These are phyloP conservation scores for Pygoscelis antarcticus DNA, from an alignment of 2,113 vertebrate genomes.

Conservation along the genomic window DNA sequence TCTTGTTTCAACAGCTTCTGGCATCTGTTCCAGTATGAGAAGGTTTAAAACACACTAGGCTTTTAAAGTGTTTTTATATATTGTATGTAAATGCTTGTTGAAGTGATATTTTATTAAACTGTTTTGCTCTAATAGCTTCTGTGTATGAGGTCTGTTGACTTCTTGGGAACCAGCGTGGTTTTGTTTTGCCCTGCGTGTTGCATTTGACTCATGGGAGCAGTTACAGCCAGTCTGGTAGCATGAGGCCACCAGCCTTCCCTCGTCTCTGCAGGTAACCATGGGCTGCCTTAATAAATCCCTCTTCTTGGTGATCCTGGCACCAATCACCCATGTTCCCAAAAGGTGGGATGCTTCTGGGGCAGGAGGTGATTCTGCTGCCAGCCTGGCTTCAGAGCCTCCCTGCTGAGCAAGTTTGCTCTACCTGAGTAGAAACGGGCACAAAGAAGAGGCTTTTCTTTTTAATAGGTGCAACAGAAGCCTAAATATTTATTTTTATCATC, in stretches of 20 bases:
- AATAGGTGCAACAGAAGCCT: not conserved
- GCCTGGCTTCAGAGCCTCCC: not conserved
- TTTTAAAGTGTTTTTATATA: constrained; percentile 63
- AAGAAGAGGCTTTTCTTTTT: not conserved
- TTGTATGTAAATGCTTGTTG: constrained; percentile 63
- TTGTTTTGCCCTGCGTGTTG: not conserved
- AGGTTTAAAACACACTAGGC: not conserved
- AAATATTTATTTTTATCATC: not conserved
- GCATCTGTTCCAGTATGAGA: not conserved
- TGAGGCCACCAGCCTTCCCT: not conserved
- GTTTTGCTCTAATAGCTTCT: constrained; percentile 43
- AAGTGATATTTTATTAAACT: constrained; percentile 69
- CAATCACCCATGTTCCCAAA: not conserved
- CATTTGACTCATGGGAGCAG: not conserved
- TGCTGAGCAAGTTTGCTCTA: not conserved
- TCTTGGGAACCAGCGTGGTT: not conserved
- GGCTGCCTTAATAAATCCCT: not conserved
- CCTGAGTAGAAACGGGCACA: not conserved
- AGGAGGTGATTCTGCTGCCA: not conserved
- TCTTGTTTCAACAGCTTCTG: constrained; percentile 7
- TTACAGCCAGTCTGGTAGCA: not conserved
- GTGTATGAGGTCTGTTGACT: not conserved
- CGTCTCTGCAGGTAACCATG: not conserved
- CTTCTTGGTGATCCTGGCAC: not conserved
- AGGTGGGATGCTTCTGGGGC: not conserved